Evolutionary conservation across 2,888 invertebrate genomes (phyloP).

Genomic region (Aproaerema taeniolella): DNA sequence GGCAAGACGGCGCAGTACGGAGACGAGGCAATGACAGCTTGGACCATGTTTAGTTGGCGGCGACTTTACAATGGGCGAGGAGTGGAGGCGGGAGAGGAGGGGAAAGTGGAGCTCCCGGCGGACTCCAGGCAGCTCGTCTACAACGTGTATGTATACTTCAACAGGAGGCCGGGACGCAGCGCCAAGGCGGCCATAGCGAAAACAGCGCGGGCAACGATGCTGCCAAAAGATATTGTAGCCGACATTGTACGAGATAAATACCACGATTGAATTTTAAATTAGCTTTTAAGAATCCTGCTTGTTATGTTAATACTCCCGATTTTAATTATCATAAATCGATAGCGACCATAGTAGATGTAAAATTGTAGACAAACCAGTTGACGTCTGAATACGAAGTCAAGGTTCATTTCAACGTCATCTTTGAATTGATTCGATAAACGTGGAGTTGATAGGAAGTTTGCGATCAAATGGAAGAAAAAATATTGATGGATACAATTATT

Average conservation of each 20-base stretch:
- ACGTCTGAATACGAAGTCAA: constrained; percentile 4
- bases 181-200: constrained; percentile 58
- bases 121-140: constrained; percentile 67
- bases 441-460: constrained; percentile 1
- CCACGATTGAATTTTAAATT: constrained; percentile 27
- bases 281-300: neutral
- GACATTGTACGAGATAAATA: constrained; percentile 66
- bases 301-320: neutral
- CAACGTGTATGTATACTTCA: constrained; percentile 68
- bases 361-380: neutral
- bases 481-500: too few relatives aligned
- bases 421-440: neutral
- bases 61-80: constrained; percentile 56
- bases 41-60: constrained; percentile 74
- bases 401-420: constrained; percentile 8
- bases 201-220: constrained; percentile 66
- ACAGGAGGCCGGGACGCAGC: constrained; percentile 57
- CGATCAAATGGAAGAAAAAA: neutral
- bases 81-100: constrained; percentile 48
- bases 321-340: constrained; percentile 9
- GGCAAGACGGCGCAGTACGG: constrained; percentile 71
- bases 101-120: constrained; percentile 55
- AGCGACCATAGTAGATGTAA: neutral
- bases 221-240: constrained; percentile 64
- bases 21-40: constrained; percentile 70